phyloP scores from a whole-genome alignment of 2,888 invertebrate species.

The Aethes cnicana region DNA sequence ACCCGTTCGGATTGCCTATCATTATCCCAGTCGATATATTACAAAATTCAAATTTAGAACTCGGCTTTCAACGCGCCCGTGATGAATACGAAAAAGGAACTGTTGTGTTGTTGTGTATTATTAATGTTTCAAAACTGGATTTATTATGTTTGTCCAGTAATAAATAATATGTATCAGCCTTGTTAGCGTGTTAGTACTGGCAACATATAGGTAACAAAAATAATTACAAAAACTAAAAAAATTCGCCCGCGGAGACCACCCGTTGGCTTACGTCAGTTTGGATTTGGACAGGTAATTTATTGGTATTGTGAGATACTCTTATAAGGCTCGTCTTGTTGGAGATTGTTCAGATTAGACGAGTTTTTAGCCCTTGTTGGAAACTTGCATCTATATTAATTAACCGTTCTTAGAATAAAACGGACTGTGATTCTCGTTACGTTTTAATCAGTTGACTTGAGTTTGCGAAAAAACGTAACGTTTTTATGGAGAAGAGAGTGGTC shows the following conservation, averaged over 20 bases:
- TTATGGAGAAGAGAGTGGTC: too few species aligned
- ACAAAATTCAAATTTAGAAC: conserved; percentile 28
- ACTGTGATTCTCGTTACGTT: too few species aligned
- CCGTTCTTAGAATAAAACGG: too few species aligned
- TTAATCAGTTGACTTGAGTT: too few species aligned
- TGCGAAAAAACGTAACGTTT: too few species aligned
- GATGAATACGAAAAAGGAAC: conserved; percentile 41
- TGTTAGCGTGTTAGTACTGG: conserved; percentile 46
- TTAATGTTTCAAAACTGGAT: conserved; percentile 58
- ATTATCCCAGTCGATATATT: conserved; percentile 38
- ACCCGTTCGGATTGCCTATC: conserved; percentile 44
- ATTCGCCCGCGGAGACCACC: conserved; percentile 34
- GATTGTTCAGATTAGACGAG: conserved; percentile 8
- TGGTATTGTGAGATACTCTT: conserved; percentile 6
- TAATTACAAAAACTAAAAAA: conserved; percentile 35
- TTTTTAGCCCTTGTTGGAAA: too few species aligned
- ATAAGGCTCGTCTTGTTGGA: conserved; percentile 17
- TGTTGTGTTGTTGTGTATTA: conserved; percentile 45
- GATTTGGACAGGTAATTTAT: conserved; percentile 23
- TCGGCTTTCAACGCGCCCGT: conserved; percentile 34
- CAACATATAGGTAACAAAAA: conserved; percentile 50
- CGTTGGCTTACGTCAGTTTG: conserved; percentile 15
- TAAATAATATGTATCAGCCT: conserved; percentile 51
- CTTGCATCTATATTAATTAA: too few species aligned
- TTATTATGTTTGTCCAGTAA: conserved; percentile 60